Evolutionary conservation across 2,797 vertebrate genomes (phyloP), one percentile per base, ranked within the genome.

Genomic region (Ctenopoma multispine): DNA sequence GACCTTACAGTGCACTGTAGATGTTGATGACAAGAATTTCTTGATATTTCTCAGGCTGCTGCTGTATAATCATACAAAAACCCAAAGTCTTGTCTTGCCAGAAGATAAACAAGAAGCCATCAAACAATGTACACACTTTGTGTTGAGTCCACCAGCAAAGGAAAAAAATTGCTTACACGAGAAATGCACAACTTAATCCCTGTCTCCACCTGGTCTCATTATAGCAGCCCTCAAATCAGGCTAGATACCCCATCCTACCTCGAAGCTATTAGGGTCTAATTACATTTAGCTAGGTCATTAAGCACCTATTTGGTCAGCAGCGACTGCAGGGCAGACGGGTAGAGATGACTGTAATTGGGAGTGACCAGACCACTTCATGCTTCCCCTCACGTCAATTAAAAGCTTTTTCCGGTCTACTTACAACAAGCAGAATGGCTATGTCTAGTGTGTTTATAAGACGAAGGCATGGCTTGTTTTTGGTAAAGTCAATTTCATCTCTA

Each of bases 251-350:
- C 17, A 13, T 66, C 61, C 72, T 73, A 79, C 62, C 83, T 68
- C 65, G 0, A 27, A 77, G 80, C 78, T 10, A 73, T 76, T 79
- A 74, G 40, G 60, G 59, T 49, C 60, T 49, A 82, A 84, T 83
- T 83, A 85, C 77, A 88, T 86, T 79, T 76, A 74, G 75, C 57
- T 23, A 83, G 76, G 73, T 88, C 82, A 85, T 90, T 91, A 85
- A 66, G 74, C 72, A 68, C 77, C 62, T 73, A 63, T 58, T 34
- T 80, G 84, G 79, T 79, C 73, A 71, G 72, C 3, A 34, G 72
- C 5, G 21, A 40, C 55, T 14, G 46, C 63, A 21, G 67, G 72
- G 75, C 56, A 5, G 62, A 62, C 8, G 56, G 70, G 46, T 54
- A 72, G 60, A 50, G 59, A 80, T 74, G 58, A 83, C 62, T 44